These are phyloP conservation scores for Grus americana DNA, from an alignment of 2,113 vertebrate species.

Conservation along the genomic window DNA sequence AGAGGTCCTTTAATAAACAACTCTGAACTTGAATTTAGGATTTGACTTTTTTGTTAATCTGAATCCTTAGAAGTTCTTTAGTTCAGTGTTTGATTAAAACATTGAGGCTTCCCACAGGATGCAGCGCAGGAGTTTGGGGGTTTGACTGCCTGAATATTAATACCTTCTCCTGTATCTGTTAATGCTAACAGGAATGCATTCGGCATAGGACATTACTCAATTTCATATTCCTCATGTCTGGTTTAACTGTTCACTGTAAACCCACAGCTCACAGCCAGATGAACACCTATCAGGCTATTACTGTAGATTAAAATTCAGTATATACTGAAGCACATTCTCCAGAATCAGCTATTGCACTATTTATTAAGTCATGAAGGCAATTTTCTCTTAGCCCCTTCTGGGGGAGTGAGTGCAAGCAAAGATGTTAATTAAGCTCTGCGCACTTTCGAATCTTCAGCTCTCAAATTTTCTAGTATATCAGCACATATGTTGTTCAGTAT, in stretches of 20 bases:
- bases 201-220: too few relatives aligned
- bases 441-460: not conserved
- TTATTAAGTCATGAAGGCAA: not conserved
- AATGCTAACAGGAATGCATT: accelerated
- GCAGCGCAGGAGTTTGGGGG: not conserved
- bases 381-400: not conserved
- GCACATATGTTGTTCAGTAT: not conserved
- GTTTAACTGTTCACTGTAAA: not conserved
- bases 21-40: not conserved
- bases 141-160: not conserved
- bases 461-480: not conserved
- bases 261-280: not conserved
- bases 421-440: not conserved
- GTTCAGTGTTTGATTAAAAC: not conserved
- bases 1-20: slow-evolving; percentile 73
- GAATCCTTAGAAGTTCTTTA: not conserved
- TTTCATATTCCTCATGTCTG: not conserved
- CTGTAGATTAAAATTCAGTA: not conserved
- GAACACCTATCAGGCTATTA: not conserved
- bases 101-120: not conserved
- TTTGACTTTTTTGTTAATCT: not conserved
- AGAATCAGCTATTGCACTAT: not conserved
- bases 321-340: not conserved
- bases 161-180: not conserved
- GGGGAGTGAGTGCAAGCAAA: not conserved